phyloP scores from a whole-genome alignment of 2,888 invertebrate species.

The Scrobipalpa atriplicella region DNA sequence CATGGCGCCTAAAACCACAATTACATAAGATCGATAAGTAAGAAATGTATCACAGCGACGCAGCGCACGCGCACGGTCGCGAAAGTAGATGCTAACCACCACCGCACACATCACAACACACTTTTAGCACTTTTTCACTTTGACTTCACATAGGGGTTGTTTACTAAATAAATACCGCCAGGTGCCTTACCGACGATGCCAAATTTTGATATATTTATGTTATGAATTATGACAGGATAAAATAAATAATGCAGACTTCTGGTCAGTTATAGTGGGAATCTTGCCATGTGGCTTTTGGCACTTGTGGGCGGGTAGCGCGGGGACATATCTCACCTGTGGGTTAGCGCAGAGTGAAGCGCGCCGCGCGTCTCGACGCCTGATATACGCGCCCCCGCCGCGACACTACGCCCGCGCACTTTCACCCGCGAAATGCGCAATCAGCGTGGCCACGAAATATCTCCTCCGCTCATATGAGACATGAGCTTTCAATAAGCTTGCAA shows the following conservation, averaged over 20 bases:
- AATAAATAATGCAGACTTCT: neutral
- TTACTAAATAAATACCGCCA: neutral
- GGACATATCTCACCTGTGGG: slow-evolving; percentile 64
- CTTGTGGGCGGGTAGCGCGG: slow-evolving; percentile 29
- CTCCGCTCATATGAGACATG: neutral
- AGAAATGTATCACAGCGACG: slow-evolving; percentile 27
- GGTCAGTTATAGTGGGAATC: neutral
- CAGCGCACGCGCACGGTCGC: slow-evolving; percentile 24
- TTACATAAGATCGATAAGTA: slow-evolving; percentile 22
- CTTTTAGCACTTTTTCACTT: slow-evolving; percentile 43
- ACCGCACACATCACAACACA: slow-evolving; percentile 43
- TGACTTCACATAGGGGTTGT: slow-evolving; percentile 30
- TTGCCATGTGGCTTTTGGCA: slow-evolving; percentile 3
- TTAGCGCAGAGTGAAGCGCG: slow-evolving; percentile 71
- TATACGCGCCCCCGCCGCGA: slow-evolving; percentile 58
- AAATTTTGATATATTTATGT: neutral
- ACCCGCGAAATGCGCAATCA: slow-evolving; percentile 44
- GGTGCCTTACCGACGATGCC: neutral
- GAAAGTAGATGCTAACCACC: slow-evolving; percentile 48
- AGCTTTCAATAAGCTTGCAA: slow-evolving; percentile 4
- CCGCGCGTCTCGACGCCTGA: slow-evolving; percentile 60
- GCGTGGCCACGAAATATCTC: slow-evolving; percentile 6
- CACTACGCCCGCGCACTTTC: slow-evolving; percentile 60
- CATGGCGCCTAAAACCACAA: slow-evolving; percentile 1
- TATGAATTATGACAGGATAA: no score